phyloP scores from a whole-genome alignment of 2,113 vertebrate genomes.

The Pituophis catenifer region DNA sequence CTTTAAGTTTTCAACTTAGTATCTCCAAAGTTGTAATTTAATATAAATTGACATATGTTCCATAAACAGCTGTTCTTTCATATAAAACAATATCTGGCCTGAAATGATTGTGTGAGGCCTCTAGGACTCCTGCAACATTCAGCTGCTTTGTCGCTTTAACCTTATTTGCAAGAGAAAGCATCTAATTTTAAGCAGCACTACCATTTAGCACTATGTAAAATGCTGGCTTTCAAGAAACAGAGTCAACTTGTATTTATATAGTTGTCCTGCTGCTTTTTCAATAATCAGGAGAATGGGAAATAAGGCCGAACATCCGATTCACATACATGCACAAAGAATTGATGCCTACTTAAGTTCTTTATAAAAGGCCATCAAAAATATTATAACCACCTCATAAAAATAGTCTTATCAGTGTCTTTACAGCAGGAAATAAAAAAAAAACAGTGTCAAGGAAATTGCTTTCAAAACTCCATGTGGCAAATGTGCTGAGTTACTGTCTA shows the following conservation, averaged over 20 bases:
- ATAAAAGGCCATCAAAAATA: constrained; percentile 39
- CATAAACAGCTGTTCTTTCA: constrained; percentile 82
- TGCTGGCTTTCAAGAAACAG: constrained; percentile 50
- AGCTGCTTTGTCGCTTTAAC: constrained; percentile 75
- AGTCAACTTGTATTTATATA: constrained; percentile 56
- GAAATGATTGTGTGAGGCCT: constrained; percentile 81
- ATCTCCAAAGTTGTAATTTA: constrained; percentile 89
- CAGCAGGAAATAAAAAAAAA: not conserved
- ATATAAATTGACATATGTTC: constrained; percentile 88
- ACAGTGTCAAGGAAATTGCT: constrained; percentile 1
- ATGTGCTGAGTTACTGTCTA: constrained; percentile 19
- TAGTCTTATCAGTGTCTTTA: not conserved
- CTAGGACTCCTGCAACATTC: constrained; percentile 75
- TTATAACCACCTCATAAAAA: constrained; percentile 38
- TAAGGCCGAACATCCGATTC: constrained; percentile 31
- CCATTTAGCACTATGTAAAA: constrained; percentile 64
- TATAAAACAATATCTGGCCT: constrained; percentile 76
- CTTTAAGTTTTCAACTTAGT: constrained; percentile 84
- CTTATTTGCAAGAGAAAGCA: constrained; percentile 74
- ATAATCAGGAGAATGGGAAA: constrained; percentile 54
- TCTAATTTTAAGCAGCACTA: constrained; percentile 62
- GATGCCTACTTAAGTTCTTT: constrained; percentile 46
- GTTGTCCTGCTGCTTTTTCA: constrained; percentile 50
- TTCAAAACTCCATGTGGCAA: not conserved
- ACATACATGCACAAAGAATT: constrained; percentile 35